Conservation (phyloP, 2,113 vertebrate species). For the Catharus fuscescens region DNA sequence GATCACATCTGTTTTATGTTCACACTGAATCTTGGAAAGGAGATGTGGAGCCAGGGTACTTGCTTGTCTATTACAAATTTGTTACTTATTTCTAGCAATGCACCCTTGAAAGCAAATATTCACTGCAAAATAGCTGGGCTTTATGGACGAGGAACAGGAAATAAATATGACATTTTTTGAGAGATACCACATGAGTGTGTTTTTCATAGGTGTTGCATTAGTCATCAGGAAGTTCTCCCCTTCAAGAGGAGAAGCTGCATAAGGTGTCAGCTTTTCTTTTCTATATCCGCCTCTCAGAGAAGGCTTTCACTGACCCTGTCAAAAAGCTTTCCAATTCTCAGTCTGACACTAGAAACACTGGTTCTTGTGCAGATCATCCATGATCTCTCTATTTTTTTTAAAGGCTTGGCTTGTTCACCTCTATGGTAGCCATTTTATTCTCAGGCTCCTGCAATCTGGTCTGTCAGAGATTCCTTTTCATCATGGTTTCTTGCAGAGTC, state of each 20-base stretch:
- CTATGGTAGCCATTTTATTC: background rate
- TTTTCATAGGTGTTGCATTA: background rate
- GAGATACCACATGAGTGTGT: background rate
- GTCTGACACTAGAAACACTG: background rate
- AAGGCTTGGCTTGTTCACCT: background rate
- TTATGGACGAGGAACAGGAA: background rate
- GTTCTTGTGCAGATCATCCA: background rate
- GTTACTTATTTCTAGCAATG: constrained; percentile 47
- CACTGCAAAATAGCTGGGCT: background rate
- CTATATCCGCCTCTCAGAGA: background rate
- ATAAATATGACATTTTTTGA: background rate
- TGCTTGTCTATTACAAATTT: constrained; percentile 22
- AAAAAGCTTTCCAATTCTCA: background rate
- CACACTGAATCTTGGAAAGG: constrained; percentile 49
- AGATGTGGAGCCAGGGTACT: constrained; percentile 17
- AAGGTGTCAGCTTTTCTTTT: background rate
- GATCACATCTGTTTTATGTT: constrained; percentile 51
- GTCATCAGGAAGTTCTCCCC: background rate
- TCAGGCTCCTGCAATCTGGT: background rate
- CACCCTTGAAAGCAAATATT: constrained; percentile 30
- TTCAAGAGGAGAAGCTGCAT: background rate
- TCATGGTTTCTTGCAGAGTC: background rate
- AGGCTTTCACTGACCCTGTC: background rate
- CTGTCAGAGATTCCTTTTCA: background rate
- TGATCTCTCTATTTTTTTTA: background rate